Evolutionary conservation across 2,797 vertebrate genomes (phyloP).

Genomic region (Apodemus agrarius): DNA sequence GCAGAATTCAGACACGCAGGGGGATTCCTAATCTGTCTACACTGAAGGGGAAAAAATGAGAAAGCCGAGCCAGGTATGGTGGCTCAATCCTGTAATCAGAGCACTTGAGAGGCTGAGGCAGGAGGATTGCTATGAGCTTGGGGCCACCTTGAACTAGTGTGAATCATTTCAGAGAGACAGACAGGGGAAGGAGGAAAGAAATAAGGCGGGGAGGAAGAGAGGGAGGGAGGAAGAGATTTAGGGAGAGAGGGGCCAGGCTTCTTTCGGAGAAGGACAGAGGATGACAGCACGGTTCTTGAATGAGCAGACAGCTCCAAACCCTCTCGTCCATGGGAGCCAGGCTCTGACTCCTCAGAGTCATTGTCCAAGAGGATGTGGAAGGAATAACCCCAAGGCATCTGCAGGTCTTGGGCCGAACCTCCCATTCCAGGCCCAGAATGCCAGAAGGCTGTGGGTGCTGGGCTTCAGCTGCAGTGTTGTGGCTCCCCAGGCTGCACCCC

Average conservation of each 20-base stretch:
- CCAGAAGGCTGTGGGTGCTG: neutral
- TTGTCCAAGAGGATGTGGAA: neutral
- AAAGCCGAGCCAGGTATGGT: neutral
- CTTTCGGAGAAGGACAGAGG: neutral
- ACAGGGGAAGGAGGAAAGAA: accelerated
- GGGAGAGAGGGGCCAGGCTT: neutral
- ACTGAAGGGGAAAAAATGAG: neutral
- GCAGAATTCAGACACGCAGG: neutral
- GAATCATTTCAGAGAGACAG: neutral
- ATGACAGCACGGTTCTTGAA: neutral
- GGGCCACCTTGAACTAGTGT: neutral
- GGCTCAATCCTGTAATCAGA: neutral
- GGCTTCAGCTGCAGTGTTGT: neutral
- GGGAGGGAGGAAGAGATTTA: neutral
- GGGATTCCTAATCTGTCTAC: neutral
- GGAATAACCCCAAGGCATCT: neutral
- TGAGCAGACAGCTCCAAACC: neutral
- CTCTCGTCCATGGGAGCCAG: neutral
- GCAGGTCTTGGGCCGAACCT: neutral
- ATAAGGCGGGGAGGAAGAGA: no score
- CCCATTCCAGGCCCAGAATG: neutral
- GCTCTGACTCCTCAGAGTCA: neutral
- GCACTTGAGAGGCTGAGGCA: neutral
- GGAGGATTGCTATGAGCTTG: neutral
- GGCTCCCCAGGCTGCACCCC: no score